Evolutionary conservation across 2,888 invertebrate species (phyloP).

Genomic region (Epinotia brunnichana): DNA sequence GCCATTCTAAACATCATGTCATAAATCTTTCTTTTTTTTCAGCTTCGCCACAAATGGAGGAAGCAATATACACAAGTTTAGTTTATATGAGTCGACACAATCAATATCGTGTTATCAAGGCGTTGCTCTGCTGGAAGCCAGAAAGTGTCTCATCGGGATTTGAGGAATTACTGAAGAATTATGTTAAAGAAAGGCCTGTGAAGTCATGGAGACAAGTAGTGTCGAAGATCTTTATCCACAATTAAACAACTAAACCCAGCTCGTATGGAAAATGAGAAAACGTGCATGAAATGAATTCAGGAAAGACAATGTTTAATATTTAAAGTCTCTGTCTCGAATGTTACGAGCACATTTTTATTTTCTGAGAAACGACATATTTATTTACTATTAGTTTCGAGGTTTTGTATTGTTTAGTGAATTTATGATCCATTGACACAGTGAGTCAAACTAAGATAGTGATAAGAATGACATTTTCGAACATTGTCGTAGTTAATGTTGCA

Average conservation of each 20-base stretch:
- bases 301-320: constrained; percentile 5
- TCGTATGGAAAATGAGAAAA: neutral
- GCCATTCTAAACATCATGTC: neutral
- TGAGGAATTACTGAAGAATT: constrained; percentile 58
- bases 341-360: neutral
- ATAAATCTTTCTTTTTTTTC: constrained; percentile 52
- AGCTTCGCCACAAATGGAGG: constrained; percentile 66
- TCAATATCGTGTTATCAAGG: constrained; percentile 56
- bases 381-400: neutral
- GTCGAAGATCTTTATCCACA: constrained; percentile 47
- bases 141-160: constrained; percentile 61
- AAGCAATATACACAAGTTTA: constrained; percentile 70
- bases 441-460: neutral
- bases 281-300: neutral
- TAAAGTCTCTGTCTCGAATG: neutral
- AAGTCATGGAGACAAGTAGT: constrained; percentile 64
- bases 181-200: constrained; percentile 63
- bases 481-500: neutral
- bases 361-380: neutral
- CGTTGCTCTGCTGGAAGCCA: constrained; percentile 66
- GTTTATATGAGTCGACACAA: constrained; percentile 68
- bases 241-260: neutral
- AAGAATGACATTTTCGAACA: neutral
- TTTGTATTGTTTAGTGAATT: neutral
- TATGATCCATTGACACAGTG: neutral